Evolutionary conservation across 2,113 vertebrate genomes (phyloP), one percentile per base, ranked within the genome.

Genomic region (Zosterops borbonicus): DNA sequence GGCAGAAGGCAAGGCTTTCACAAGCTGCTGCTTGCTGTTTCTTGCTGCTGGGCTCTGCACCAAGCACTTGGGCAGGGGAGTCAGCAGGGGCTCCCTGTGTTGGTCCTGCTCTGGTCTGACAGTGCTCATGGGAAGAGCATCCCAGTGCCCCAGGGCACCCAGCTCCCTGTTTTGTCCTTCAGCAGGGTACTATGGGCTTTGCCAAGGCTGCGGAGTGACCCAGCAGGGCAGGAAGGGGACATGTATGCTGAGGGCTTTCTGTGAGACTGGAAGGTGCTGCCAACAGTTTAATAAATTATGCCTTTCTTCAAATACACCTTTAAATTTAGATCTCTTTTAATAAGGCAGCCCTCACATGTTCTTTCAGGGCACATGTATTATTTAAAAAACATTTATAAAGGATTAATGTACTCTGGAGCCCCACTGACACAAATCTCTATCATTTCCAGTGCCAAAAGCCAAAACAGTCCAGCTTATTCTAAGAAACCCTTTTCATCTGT

Each of bases 371-470:
- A 94, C 59, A 95, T 96, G 74, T 49, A 95, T 97, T 94, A 96
- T 96, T 97, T 83, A 95, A 95, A 95, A 94, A 94, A 85, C 77
- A 87, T 95, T 95, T 95, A 95, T 94, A 94, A 94, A 96, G 96
- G 83, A 95, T 96, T 95, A 92, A 95, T 85, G 74, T 83, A 94
- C 95, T 94, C 65, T 1, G 7, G 91, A 96, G 89, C 46, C 67
- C 81, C 63, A 94, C 78, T 96, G 93, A 94, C 91, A 96, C 78
- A 89, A 87, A 94, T 87, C 70, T 75, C 87, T 79, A 53, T 82
- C 69, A 94, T 92, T 94, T 91, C 59, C 81, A 85, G 78, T 64
- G 77, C 93, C 87, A 89, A 92, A 87, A 95, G 77, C 91, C 70
- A 83, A 65, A 91, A 46, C 37, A 95, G 42, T 23, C 46, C 69